Conservation (phyloP, 2,113 vertebrate genomes). For the Tretioscincus oriximinensis region DNA sequence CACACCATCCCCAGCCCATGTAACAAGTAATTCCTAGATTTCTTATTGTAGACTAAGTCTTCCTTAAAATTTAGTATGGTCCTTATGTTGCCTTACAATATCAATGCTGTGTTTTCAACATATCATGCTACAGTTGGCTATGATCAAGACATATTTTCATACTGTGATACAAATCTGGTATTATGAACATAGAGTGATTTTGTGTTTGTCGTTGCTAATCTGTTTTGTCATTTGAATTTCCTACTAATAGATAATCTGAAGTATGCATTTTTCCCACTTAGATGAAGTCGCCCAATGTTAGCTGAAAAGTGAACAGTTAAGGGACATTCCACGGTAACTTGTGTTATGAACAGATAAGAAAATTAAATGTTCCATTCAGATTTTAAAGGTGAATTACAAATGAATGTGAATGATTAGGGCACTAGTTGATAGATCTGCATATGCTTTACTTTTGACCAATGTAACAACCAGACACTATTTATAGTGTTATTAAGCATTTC, state of each 20-base stretch:
- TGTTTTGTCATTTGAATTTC: constrained; percentile 17
- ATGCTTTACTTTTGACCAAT: too few species aligned
- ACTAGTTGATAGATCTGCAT: too few species aligned
- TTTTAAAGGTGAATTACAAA: too few species aligned
- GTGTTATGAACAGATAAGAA: too few species aligned
- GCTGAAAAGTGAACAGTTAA: not conserved
- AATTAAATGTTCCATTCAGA: too few species aligned
- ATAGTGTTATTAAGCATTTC: too few species aligned
- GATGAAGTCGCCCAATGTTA: not conserved
- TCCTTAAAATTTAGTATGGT: constrained; percentile 25
- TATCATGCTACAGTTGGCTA: not conserved
- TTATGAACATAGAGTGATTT: not conserved
- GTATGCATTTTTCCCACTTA: not conserved
- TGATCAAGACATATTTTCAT: not conserved
- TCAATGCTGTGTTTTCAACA: not conserved
- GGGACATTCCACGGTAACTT: too few species aligned
- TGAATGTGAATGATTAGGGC: too few species aligned
- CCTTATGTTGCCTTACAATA: not conserved
- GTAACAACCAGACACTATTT: too few species aligned
- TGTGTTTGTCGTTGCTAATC: not conserved
- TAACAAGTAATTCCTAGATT: not conserved
- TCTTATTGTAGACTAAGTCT: not conserved
- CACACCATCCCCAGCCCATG: not conserved
- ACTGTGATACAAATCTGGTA: constrained; percentile 15
- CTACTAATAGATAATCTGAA: not conserved